Evolutionary conservation across 2,113 vertebrate genomes (phyloP).

Genomic region (Psophia crepitans): DNA sequence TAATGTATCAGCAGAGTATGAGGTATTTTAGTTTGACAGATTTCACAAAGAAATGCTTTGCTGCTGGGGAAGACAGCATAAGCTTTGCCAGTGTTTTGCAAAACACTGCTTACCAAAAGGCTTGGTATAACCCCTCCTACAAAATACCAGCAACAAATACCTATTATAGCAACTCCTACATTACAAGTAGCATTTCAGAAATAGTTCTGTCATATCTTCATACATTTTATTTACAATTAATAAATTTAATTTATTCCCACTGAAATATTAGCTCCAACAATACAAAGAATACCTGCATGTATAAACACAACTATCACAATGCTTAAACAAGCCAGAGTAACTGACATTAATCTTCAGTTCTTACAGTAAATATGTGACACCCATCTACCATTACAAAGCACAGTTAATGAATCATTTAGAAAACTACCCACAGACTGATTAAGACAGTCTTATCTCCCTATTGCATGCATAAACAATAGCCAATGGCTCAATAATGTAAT

Average conservation of each 20-base stretch:
- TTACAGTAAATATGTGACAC: slow-evolving; percentile 54
- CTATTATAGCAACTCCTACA: not conserved
- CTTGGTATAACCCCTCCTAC: not conserved
- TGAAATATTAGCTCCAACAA: not conserved
- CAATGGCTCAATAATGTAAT: slow-evolving; percentile 59
- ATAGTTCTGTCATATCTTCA: not conserved
- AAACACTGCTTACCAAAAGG: slow-evolving; percentile 20
- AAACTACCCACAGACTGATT: slow-evolving; percentile 56
- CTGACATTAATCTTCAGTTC: slow-evolving; percentile 39
- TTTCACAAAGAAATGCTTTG: slow-evolving; percentile 21
- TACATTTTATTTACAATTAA: not conserved
- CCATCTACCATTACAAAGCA: slow-evolving; percentile 56
- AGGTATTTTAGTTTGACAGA: slow-evolving; percentile 35
- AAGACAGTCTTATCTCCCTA: slow-evolving; percentile 55
- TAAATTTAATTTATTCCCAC: not conserved
- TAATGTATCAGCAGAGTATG: not conserved
- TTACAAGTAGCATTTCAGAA: not conserved
- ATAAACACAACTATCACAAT: slow-evolving; percentile 29
- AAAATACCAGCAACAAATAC: not conserved
- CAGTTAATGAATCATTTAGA: slow-evolving; percentile 64
- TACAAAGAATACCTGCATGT: not conserved
- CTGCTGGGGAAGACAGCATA: not conserved
- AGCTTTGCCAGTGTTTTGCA: slow-evolving; percentile 18
- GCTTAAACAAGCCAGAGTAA: slow-evolving; percentile 3
- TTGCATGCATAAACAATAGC: slow-evolving; percentile 65